Evolutionary conservation across 2,888 invertebrate genomes (phyloP), one percentile per base, ranked within the genome.

Genomic region (Choristoneura rosaceana): DNA sequence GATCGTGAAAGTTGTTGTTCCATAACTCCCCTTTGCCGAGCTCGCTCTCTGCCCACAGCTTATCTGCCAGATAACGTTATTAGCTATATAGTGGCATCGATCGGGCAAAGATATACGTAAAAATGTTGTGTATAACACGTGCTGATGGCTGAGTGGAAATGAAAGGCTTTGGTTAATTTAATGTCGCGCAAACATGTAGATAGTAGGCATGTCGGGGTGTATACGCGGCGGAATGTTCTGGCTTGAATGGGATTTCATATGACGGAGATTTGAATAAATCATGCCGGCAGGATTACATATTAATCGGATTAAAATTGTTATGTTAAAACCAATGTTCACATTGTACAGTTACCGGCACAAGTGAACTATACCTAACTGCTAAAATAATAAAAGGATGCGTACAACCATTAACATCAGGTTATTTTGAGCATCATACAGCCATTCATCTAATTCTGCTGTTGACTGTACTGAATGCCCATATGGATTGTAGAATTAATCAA

Each of bases 41-140:
- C 79, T 82, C 82, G 74, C 82, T 83, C 79, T 85, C 87, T 83
- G 85, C 84, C 91, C 92, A 88, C 85, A 81, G 87, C 88, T 93
- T 93, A 93, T 93, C 93, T 92, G 84, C 67, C 75, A 86, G 93
- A 93, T 93, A 93, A 93, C 89, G 76, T 88, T 86, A 89, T 91
- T 91, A 90, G 84, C 83, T 84, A 83, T 83, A 86, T 85, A 84
- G 81, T 84, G 80, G 84, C 89, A 92, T 91, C 91, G 92, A 92
- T 92, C 91, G 81, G 79, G 71, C 76, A 66, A 55, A 78, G 81
- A 78, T 81, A 81, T 76, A 75, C 75, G 77, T 70, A 76, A 52
- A 65, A 62, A 45, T 33, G 73, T 59, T 50, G 64, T 50, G 64
- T 64, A 64, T 62, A 50, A 50, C 43, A 38, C 47, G 33, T 63